Evolutionary conservation across 2,797 vertebrate species (phyloP).

Genomic region (Tapirus indicus): DNA sequence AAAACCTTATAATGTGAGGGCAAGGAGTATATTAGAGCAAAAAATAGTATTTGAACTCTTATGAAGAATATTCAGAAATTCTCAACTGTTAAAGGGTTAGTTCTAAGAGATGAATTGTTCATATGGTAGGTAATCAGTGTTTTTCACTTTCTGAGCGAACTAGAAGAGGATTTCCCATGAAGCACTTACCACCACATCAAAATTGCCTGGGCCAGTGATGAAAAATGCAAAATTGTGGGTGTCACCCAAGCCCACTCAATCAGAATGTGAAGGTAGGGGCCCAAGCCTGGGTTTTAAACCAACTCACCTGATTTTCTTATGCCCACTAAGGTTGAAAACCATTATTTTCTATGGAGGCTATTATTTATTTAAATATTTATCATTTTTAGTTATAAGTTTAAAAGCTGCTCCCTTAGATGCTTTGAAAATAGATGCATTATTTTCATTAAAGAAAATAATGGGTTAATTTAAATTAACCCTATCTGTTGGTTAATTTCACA

Average conservation of each 20-base stretch:
- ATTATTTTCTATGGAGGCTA: neutral
- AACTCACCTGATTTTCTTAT: neutral
- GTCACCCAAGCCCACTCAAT: no score
- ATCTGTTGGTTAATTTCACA: conserved; percentile 28
- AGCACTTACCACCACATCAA: neutral
- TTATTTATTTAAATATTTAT: neutral
- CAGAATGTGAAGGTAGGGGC: neutral
- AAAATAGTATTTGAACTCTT: neutral
- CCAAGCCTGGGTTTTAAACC: neutral
- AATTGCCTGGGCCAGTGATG: neutral
- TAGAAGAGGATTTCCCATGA: neutral
- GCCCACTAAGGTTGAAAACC: neutral
- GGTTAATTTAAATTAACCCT: no score
- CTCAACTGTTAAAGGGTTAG: neutral
- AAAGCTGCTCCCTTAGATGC: neutral
- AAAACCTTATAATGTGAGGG: neutral
- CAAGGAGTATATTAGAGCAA: neutral
- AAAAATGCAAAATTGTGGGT: neutral
- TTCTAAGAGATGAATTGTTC: neutral
- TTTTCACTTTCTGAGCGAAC: neutral
- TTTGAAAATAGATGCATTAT: conserved; percentile 2
- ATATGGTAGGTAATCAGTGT: neutral
- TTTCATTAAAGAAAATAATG: conserved; percentile 43
- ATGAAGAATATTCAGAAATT: neutral
- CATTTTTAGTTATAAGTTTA: conserved; percentile 2